Base-by-base conservation (phyloP, 2,797 vertebrate genomes). In the Fratercula arctica region DNA sequence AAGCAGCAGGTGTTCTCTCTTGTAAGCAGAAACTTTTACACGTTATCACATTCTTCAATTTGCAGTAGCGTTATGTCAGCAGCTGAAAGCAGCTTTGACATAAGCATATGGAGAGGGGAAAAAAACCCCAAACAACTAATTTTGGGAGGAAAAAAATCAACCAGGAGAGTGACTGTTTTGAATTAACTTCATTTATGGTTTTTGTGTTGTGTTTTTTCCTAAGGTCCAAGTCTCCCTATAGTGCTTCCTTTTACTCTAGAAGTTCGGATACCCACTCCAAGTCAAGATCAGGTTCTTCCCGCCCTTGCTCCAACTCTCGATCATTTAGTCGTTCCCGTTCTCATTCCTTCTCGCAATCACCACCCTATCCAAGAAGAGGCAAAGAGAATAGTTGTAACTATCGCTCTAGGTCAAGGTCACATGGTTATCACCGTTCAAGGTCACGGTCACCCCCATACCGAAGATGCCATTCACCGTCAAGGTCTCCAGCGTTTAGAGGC, bases 381-480 rank as follows among this genome's bases (percentile, higher is more conserved):
- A 97, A 98, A 64, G 95, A 96, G 35, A 98, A 97, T 75, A 98
- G 98, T 57, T 97, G 97, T 16, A 97, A 98, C 89, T 98, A 98
- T 87, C 98, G 97, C 31, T 99, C 99, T 18, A 94, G 98, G 43
- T 98, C 98, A 31, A 97, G 98, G 48, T 98, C 98, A 29, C 99
- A 98, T 5, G 98, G 99, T 7, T 99, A 99, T 95, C 98, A 98
- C 73, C 98, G 98, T 2, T 99, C 99, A 35, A 98, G 98, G 43
- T 99, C 53, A 54, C 18, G 53, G 29, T 54, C 99, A 6, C 98
- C 98, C 5, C 98, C 98, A 4, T 98, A 99, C 14, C 96, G 98
- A 88, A 94, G 97, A 13, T 98, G 97, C 69, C 98, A 97, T 33
- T 99, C 98, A 33, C 98, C 98, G 33, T 99, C 99, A 31, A 98